Percentiles rank a stretch among this genome's conserved stretches.
These are phyloP conservation scores for Seriola rivoliana DNA, from an alignment of 2,113 vertebrate genomes.

Conservation along the genomic window DNA sequence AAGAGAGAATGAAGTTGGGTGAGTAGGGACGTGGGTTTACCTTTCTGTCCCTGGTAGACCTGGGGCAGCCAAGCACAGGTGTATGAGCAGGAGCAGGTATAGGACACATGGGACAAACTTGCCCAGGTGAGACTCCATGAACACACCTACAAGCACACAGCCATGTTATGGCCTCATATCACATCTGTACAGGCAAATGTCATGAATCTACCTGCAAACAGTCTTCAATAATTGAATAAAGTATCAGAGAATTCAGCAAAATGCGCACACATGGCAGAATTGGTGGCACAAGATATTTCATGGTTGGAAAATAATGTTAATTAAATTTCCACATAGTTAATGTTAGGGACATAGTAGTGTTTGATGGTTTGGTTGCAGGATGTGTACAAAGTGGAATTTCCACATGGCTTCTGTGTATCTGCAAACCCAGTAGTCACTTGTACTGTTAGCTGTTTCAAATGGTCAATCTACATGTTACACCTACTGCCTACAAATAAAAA, in stretches of 20 bases:
- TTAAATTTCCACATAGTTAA: neutral
- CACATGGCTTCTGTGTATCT: neutral
- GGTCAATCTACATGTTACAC: neutral
- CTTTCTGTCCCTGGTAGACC: slow-evolving; percentile 64
- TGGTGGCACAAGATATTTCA: neutral
- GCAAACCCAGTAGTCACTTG: neutral
- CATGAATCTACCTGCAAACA: neutral
- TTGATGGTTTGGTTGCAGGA: neutral
- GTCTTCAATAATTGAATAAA: neutral
- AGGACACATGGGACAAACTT: slow-evolving; percentile 52
- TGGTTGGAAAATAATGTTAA: neutral
- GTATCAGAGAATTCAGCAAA: neutral
- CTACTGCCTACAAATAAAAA: neutral
- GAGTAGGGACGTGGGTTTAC: slow-evolving; percentile 30
- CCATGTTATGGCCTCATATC: neutral
- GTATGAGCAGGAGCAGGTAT: slow-evolving; percentile 63
- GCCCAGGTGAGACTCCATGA: slow-evolving; percentile 50
- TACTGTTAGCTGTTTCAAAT: neutral
- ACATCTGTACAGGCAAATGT: neutral
- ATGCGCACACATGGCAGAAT: neutral
- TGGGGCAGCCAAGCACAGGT: slow-evolving; percentile 71
- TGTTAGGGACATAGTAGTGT: neutral
- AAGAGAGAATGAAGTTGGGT: neutral
- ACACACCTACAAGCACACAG: slow-evolving; percentile 61
- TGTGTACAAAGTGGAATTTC: neutral